Evolutionary conservation across 2,888 invertebrate genomes (phyloP).

Genomic region (Biston stratarius): DNA sequence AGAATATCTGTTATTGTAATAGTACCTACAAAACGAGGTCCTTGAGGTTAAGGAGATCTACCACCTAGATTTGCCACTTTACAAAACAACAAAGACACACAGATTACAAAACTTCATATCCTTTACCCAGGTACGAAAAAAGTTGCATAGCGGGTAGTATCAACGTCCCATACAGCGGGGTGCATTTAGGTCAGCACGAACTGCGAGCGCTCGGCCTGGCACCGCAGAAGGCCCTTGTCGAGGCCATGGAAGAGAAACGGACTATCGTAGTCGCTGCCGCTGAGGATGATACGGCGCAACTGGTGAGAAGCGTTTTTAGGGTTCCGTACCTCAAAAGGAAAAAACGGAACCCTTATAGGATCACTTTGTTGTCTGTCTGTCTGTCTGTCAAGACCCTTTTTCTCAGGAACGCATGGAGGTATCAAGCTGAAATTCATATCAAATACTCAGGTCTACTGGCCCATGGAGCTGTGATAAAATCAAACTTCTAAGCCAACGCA

Average conservation of each 20-base stretch:
- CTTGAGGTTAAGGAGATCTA: too few relatives aligned
- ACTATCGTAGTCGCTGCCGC: conserved; percentile 92
- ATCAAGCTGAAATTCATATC: too few relatives aligned
- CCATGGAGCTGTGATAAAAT: too few relatives aligned
- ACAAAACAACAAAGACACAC: too few relatives aligned
- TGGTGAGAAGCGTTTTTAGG: conserved; percentile 80
- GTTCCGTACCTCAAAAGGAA: neutral
- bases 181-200: conserved; percentile 90
- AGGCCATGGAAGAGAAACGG: conserved; percentile 87
- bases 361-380: too few relatives aligned
- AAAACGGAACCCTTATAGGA: too few relatives aligned
- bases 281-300: conserved; percentile 91
- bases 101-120: neutral
- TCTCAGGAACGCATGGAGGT: too few relatives aligned
- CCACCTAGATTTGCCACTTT: neutral
- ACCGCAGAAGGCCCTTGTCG: conserved; percentile 85
- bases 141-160: conserved; percentile 93
- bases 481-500: too few relatives aligned
- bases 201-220: conserved; percentile 90
- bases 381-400: too few relatives aligned
- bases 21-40: too few relatives aligned
- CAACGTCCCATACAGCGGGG: conserved; percentile 95
- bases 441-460: too few relatives aligned
- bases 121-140: conserved; percentile 88
- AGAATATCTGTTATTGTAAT: too few relatives aligned